phyloP scores from a whole-genome alignment of 1,140 invertebrate genomes.

The Macrobrachium rosenbergii region DNA sequence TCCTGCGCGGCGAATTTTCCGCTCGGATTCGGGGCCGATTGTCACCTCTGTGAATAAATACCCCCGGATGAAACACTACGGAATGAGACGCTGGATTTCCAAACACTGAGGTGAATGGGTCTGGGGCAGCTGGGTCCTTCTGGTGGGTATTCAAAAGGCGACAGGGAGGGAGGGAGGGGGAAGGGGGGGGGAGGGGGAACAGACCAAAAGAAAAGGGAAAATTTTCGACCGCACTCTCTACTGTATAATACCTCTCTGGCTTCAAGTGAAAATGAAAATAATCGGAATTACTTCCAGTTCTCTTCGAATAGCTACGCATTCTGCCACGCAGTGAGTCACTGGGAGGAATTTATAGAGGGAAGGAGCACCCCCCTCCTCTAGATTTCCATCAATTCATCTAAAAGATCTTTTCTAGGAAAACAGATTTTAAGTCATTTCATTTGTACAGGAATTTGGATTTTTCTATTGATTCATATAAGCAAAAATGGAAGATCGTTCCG shows the following conservation, averaged over 20 bases:
- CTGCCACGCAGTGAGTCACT: too few species aligned
- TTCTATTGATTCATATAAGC: too few species aligned
- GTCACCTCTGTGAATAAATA: conserved; percentile 25
- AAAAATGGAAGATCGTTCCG: too few species aligned
- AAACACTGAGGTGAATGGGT: conserved; percentile 49
- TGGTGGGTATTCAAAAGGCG: conserved; percentile 33
- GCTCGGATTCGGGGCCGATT: conserved; percentile 40
- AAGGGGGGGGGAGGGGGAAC: background rate
- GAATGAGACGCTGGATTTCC: conserved; percentile 47
- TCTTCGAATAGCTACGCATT: too few species aligned
- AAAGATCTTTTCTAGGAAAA: conserved; percentile 18
- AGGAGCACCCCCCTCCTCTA: conserved; percentile 3
- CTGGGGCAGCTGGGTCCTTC: conserved; percentile 35
- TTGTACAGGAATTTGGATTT: too few species aligned
- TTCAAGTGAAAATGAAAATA: background rate
- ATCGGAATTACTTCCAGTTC: too few species aligned
- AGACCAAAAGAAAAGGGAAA: background rate
- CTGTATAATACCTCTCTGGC: background rate
- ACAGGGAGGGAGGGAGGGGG: background rate
- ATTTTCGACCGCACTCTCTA: background rate
- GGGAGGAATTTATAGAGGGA: background rate
- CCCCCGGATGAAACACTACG: conserved; percentile 50
- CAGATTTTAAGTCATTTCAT: too few species aligned
- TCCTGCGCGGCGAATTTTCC: conserved; percentile 47
- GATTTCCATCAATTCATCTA: background rate